Conservation (phyloP, 2,888 invertebrate genomes). For the Congeria kusceri region DNA sequence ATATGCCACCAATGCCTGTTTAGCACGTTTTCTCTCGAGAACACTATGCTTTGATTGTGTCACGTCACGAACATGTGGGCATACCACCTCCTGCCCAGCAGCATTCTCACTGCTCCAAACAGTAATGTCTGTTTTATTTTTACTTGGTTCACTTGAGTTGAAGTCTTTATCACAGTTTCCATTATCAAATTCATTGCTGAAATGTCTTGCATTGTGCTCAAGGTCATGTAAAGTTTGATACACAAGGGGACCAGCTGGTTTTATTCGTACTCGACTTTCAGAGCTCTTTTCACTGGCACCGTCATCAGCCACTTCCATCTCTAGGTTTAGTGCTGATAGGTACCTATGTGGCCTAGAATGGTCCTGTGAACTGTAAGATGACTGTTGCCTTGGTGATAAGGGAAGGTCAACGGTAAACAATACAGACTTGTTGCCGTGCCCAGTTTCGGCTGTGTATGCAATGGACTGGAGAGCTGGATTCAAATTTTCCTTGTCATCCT, state of each 20-base stretch:
- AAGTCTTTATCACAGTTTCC: neutral
- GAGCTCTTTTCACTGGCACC: slow-evolving; percentile 7
- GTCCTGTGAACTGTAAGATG: neutral
- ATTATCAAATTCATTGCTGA: slow-evolving; percentile 35
- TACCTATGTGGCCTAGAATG: slow-evolving; percentile 11
- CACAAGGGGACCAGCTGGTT: slow-evolving; percentile 28
- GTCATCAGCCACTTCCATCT: slow-evolving; percentile 9
- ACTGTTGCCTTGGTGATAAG: slow-evolving; percentile 7
- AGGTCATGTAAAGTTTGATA: slow-evolving; percentile 15
- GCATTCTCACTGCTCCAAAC: no score
- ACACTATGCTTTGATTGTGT: slow-evolving; percentile 17
- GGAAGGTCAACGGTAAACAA: slow-evolving; percentile 51
- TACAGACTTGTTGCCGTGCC: slow-evolving; percentile 40
- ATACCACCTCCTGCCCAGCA: no score
- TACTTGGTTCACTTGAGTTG: neutral
- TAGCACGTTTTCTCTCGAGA: slow-evolving; percentile 32
- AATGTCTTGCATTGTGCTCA: neutral
- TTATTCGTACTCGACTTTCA: slow-evolving; percentile 21
- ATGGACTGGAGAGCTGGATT: slow-evolving; percentile 48
- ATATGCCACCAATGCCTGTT: slow-evolving; percentile 46
- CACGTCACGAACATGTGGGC: neutral
- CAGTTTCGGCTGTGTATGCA: slow-evolving; percentile 18
- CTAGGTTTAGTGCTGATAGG: slow-evolving; percentile 29
- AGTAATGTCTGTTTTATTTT: no score
- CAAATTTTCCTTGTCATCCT: slow-evolving; percentile 22